Conservation (phyloP, 2,113 vertebrate species). For the Chaetodon trifascialis region DNA sequence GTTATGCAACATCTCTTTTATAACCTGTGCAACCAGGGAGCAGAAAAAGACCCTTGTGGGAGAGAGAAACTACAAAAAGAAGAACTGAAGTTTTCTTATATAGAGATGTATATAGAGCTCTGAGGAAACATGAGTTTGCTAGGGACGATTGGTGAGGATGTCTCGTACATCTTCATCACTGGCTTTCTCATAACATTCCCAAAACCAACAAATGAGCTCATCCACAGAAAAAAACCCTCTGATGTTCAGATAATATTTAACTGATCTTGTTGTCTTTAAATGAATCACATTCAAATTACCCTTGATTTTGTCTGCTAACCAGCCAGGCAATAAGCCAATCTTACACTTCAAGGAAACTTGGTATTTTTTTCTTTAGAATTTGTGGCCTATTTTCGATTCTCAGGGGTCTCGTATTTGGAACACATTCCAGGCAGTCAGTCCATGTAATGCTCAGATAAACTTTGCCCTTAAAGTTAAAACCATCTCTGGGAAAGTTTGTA, state of each 20-base stretch:
- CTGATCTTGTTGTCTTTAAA: not conserved
- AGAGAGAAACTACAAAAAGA: conserved; percentile 42
- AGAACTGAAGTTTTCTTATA: conserved; percentile 21
- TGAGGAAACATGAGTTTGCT: not conserved
- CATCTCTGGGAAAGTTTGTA: not conserved
- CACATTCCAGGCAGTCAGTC: not conserved
- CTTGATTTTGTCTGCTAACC: not conserved
- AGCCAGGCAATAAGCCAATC: not conserved
- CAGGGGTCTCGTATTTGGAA: not conserved
- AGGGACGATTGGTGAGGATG: not conserved
- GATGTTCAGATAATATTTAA: not conserved
- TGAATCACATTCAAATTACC: not conserved
- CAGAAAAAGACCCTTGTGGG: conserved; percentile 56
- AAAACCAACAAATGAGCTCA: conserved; percentile 6
- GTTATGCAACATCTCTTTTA: conserved; percentile 74
- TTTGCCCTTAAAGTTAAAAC: not conserved
- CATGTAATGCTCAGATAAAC: not conserved
- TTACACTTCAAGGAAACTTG: not conserved
- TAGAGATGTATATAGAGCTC: not conserved
- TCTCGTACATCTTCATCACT: not conserved
- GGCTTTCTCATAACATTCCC: not conserved
- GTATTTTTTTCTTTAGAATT: not conserved
- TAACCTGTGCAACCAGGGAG: conserved; percentile 53
- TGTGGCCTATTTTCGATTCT: not conserved
- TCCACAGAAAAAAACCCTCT: not conserved